Conservation (phyloP, 2,888 invertebrate genomes). For the Dichetophora obliterata region DNA sequence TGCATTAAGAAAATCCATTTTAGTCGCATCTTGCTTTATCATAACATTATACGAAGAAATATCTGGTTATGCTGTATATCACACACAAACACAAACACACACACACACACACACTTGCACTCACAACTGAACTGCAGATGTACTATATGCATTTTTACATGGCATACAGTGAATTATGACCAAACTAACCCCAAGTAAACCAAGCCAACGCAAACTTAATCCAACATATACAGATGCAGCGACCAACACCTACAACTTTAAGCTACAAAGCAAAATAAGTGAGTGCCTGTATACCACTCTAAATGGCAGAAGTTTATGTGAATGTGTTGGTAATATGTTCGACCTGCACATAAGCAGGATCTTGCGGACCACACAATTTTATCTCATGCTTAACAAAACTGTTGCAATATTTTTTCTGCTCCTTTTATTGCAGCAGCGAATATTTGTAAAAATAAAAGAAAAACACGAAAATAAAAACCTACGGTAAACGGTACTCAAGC, state of each 20-base stretch:
- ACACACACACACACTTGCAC: no score
- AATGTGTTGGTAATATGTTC: background rate
- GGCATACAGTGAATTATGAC: background rate
- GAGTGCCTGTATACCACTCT: background rate
- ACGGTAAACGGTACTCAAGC: background rate
- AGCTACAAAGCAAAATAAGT: background rate
- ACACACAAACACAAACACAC: no score
- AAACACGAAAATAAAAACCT: background rate
- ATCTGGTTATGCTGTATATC: no score
- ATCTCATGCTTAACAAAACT: background rate
- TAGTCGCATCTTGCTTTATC: no score
- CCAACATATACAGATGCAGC: no score
- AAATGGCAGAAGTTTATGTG: background rate
- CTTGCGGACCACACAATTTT: no score
- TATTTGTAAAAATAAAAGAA: background rate
- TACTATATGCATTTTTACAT: background rate
- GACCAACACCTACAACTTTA: conserved; percentile 13
- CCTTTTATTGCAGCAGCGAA: background rate
- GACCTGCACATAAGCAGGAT: no score
- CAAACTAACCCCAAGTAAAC: background rate
- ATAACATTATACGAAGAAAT: no score
- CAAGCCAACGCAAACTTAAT: no score
- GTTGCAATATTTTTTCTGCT: background rate
- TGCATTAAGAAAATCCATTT: no score
- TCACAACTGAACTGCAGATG: no score